Conservation (phyloP, 2,113 vertebrate species). For the Oceanites oceanicus region DNA sequence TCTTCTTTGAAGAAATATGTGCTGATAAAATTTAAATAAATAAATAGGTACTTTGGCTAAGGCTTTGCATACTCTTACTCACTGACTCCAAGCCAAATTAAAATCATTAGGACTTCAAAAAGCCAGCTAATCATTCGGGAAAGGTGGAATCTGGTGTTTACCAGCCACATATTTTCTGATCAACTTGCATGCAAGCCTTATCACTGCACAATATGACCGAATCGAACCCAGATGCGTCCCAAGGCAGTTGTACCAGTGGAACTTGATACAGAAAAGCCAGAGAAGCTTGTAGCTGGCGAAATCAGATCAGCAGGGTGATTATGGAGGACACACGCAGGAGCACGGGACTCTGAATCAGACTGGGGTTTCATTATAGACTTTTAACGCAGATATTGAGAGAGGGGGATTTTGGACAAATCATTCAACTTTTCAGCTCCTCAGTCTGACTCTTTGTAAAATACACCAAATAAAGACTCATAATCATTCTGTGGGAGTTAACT, state of each 20-base stretch:
- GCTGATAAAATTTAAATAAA: conserved; percentile 69
- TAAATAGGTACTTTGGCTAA: conserved; percentile 58
- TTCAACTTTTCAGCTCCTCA: neutral
- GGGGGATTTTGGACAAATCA: neutral
- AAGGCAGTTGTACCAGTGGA: conserved; percentile 51
- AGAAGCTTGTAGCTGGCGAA: neutral
- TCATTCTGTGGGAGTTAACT: neutral
- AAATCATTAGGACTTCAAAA: conserved; percentile 58
- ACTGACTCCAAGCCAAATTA: conserved; percentile 63
- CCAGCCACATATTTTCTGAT: conserved; percentile 44
- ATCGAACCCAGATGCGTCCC: neutral
- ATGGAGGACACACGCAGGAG: neutral
- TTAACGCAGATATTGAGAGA: neutral
- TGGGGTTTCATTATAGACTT: neutral
- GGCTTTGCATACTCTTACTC: conserved; percentile 64
- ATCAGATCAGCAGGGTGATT: neutral
- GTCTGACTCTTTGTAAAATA: neutral
- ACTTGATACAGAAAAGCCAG: conserved; percentile 40
- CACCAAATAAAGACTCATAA: neutral
- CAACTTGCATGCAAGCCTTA: neutral
- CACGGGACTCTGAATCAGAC: neutral
- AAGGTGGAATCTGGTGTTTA: conserved; percentile 54
- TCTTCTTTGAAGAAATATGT: conserved; percentile 43
- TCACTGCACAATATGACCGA: neutral
- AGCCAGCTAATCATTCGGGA: conserved; percentile 53